These are phyloP conservation scores for Chaetogeoica ovagalla DNA, from an alignment of 2,888 invertebrate genomes.

Conservation along the genomic window DNA sequence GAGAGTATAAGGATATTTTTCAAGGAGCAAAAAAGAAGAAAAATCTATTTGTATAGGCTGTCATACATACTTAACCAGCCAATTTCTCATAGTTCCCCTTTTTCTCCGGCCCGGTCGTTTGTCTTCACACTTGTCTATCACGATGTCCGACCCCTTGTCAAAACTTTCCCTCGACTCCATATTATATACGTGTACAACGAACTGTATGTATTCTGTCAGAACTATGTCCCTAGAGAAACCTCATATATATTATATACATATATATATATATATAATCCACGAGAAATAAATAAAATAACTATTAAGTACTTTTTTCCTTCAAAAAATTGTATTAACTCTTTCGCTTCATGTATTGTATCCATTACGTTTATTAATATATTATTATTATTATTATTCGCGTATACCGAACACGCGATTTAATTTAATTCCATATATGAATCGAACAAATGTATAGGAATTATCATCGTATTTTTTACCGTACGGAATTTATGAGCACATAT, in stretches of 20 bases:
- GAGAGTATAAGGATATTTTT: slow-evolving; percentile 28
- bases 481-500: no score
- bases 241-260: no score
- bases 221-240: slow-evolving; percentile 48
- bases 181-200: slow-evolving; percentile 24
- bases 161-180: slow-evolving; percentile 49
- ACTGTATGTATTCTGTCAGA: slow-evolving; percentile 50
- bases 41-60: slow-evolving; percentile 44
- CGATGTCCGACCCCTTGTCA: slow-evolving; percentile 50
- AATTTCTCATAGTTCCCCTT: slow-evolving; percentile 51
- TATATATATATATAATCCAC: background rate
- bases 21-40: slow-evolving; percentile 7
- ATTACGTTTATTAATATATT: background rate
- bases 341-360: background rate
- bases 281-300: slow-evolving; percentile 44
- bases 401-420: no score
- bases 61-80: slow-evolving; percentile 51
- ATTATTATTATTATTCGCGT: no score
- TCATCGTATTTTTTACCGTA: no score
- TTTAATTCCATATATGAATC: no score
- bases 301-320: slow-evolving; percentile 37
- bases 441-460: no score
- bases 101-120: slow-evolving; percentile 44
- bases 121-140: slow-evolving; percentile 53
- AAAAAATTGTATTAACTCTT: slow-evolving; percentile 1